A percentile compares a stretch with the other conserved stretches of the same genome.
Conservation (phyloP, 1,140 invertebrate species). For the Uloborus diversus region DNA sequence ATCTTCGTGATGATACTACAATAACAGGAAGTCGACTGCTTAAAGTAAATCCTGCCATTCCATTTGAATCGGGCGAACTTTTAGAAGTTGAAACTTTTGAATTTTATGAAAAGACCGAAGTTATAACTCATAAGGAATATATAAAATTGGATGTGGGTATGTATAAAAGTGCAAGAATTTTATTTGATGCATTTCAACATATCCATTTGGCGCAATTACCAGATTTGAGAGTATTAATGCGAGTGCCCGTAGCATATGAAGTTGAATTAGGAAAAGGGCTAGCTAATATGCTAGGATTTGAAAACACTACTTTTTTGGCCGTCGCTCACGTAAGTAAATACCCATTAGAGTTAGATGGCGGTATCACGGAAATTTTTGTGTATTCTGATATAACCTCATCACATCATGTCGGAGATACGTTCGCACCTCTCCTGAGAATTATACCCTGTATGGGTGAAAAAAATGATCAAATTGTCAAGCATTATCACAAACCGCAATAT, state of each 20-base stretch:
- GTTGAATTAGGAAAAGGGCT: conserved; percentile 1
- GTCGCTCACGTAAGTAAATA: background rate
- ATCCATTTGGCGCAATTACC: background rate
- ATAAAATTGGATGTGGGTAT: background rate
- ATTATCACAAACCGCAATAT: background rate
- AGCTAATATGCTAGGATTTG: background rate
- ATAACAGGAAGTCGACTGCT: too few species aligned
- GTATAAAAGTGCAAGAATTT: background rate
- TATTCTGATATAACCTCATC: background rate
- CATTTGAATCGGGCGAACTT: too few species aligned
- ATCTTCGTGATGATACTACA: too few species aligned
- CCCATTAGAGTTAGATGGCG: background rate
- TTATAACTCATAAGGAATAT: too few species aligned
- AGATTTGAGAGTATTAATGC: background rate
- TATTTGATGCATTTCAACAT: conserved; percentile 6
- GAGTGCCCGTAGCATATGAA: background rate
- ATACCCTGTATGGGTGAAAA: background rate
- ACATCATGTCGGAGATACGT: background rate
- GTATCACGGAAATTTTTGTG: conserved; percentile 1
- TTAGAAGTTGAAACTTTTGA: too few species aligned
- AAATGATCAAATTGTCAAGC: conserved; percentile 2
- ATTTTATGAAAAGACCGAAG: too few species aligned
- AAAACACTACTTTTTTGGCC: background rate
- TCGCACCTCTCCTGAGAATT: background rate
- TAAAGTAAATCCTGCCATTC: too few species aligned